Percentiles rank a stretch among this genome's conserved stretches.
Conservation (phyloP, 2,888 invertebrate species). For the Glaucopsyche alexis region DNA sequence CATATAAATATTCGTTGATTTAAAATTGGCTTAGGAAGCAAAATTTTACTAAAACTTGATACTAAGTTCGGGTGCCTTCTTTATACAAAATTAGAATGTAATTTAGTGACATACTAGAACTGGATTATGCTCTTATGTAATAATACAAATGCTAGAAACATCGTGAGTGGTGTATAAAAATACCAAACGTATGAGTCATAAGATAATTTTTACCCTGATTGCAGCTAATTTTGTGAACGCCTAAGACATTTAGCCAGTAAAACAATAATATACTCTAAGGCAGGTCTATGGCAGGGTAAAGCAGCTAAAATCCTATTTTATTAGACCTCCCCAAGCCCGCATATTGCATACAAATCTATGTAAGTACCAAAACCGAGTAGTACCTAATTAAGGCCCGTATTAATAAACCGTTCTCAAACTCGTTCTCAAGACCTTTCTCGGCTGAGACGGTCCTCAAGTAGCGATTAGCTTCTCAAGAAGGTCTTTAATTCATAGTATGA, state of each 20-base stretch:
- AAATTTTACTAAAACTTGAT: slow-evolving; percentile 58
- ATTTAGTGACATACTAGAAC: slow-evolving; percentile 11
- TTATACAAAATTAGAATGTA: slow-evolving; percentile 33
- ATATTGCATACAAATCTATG: too few species aligned
- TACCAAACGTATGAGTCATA: slow-evolving; percentile 13
- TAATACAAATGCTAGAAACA: slow-evolving; percentile 24
- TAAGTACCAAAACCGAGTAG: too few species aligned
- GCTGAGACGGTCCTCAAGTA: too few species aligned
- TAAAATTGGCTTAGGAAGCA: slow-evolving; percentile 68
- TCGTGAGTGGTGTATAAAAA: not conserved
- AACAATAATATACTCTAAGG: not conserved
- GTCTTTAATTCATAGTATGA: too few species aligned
- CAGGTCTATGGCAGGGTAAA: not conserved
- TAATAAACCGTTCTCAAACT: too few species aligned
- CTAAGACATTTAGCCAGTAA: not conserved
- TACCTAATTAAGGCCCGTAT: too few species aligned
- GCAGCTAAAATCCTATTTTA: not conserved
- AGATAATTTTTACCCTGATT: slow-evolving; percentile 14
- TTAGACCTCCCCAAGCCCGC: too few species aligned
- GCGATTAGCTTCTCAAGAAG: too few species aligned
- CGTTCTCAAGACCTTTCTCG: too few species aligned
- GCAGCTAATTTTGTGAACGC: slow-evolving; percentile 5
- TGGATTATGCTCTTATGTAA: not conserved
- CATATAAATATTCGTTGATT: slow-evolving; percentile 77
- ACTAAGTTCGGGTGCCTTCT: slow-evolving; percentile 47